Conservation (phyloP, 2,113 vertebrate genomes). For the Dascyllus trimaculatus region DNA sequence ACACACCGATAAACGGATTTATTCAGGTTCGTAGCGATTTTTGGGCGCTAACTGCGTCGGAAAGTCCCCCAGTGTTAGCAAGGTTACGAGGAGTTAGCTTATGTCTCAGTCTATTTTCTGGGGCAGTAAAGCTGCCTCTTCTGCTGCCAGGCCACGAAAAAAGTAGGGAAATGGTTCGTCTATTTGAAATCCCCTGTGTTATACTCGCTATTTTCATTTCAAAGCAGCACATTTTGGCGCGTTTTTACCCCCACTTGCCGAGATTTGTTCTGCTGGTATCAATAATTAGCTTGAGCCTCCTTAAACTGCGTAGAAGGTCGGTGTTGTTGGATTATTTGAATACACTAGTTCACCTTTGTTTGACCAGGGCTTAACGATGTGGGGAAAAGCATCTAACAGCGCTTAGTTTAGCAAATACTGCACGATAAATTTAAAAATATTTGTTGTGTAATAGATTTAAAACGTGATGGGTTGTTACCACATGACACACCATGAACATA, state of each 20-base stretch:
- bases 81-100: background rate
- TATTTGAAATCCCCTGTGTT: background rate
- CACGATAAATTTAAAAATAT: too few species aligned
- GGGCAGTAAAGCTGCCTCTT: background rate
- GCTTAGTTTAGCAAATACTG: too few species aligned
- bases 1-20: background rate
- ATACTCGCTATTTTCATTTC: background rate
- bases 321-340: background rate
- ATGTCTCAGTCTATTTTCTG: background rate
- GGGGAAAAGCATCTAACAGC: too few species aligned
- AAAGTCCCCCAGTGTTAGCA: background rate
- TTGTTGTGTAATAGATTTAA: too few species aligned
- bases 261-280: background rate
- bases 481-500: too few species aligned
- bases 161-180: too few species aligned
- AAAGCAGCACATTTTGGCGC: background rate
- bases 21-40: background rate
- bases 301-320: conserved; percentile 50
- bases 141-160: too few species aligned
- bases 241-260: background rate
- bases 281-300: conserved; percentile 25
- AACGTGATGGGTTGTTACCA: too few species aligned
- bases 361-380: too few species aligned
- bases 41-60: conserved; percentile 21
- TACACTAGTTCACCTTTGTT: too few species aligned